Evolutionary conservation across 2,797 vertebrate species (phyloP).

Genomic region (Etheostoma nigrum): DNA sequence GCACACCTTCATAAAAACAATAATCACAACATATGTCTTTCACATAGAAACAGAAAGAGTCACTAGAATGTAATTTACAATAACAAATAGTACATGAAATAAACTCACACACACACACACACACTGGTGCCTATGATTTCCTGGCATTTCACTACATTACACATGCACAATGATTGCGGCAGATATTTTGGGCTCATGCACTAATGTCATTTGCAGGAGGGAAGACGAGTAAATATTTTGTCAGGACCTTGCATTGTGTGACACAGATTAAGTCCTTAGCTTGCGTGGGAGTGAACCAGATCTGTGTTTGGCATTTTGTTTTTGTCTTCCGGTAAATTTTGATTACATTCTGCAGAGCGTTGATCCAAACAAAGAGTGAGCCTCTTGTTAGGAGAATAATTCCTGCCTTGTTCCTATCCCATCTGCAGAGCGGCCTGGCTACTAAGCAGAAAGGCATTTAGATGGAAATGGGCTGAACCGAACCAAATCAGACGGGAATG

Average conservation of each 20-base stretch:
- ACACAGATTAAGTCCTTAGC: conserved; percentile 63
- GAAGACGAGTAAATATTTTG: conserved; percentile 58
- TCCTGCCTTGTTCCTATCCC: conserved; percentile 72
- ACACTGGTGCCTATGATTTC: conserved; percentile 58
- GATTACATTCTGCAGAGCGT: conserved; percentile 70
- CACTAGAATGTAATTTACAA: too few relatives aligned
- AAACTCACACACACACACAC: neutral
- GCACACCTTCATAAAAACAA: too few relatives aligned
- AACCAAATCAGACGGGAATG: conserved; percentile 56
- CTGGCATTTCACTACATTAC: conserved; percentile 67
- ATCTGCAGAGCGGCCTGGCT: conserved; percentile 61
- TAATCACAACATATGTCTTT: too few relatives aligned
- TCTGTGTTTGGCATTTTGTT: conserved; percentile 64
- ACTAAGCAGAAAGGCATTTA: conserved; percentile 63
- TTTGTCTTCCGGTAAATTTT: conserved; percentile 73
- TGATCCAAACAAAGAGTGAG: conserved; percentile 74
- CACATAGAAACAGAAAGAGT: too few relatives aligned
- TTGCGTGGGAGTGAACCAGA: conserved; percentile 50
- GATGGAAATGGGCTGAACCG: conserved; percentile 61
- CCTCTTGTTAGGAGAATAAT: conserved; percentile 75
- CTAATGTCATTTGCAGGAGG: conserved; percentile 70
- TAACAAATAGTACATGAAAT: too few relatives aligned
- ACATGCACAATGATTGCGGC: conserved; percentile 50
- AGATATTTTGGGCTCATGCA: conserved; percentile 61
- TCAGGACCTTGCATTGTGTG: conserved; percentile 54